Evolutionary conservation across 1,140 invertebrate species (phyloP).

Genomic region (Pogonomyrmex californicus): DNA sequence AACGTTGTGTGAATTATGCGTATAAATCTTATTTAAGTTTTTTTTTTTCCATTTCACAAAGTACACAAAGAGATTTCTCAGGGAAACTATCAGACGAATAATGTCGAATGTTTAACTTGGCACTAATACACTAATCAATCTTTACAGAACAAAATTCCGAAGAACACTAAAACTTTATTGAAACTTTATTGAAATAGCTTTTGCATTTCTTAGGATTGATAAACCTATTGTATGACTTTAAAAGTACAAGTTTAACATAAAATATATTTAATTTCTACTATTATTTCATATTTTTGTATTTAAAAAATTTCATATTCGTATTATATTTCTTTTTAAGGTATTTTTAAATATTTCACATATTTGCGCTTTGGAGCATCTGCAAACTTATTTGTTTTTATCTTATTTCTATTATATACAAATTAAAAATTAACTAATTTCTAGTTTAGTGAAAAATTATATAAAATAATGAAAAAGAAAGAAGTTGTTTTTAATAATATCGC

Average conservation of each 20-base stretch:
- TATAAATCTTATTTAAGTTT: neutral
- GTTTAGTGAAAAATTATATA: neutral
- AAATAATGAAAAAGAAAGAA: neutral
- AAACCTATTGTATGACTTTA: neutral
- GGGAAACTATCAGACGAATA: neutral
- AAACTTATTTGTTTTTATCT: no score
- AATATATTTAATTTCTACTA: neutral
- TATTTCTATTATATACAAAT: neutral
- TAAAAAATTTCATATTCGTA: neutral
- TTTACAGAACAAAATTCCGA: neutral
- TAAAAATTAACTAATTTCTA: neutral
- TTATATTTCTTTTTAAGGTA: neutral
- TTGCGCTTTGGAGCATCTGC: neutral
- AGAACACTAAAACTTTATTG: neutral
- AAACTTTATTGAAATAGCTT: neutral
- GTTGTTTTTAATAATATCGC: neutral
- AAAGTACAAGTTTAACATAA: neutral
- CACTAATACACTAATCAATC: slow-evolving; percentile 18
- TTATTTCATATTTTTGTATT: no score
- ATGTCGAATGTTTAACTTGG: neutral
- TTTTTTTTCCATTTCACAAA: neutral
- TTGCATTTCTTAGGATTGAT: neutral
- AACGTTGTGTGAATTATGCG: neutral
- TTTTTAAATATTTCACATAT: neutral
- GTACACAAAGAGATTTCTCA: neutral